Evolutionary conservation across 2,888 invertebrate species (phyloP).

Genomic region (Patella caerulea): DNA sequence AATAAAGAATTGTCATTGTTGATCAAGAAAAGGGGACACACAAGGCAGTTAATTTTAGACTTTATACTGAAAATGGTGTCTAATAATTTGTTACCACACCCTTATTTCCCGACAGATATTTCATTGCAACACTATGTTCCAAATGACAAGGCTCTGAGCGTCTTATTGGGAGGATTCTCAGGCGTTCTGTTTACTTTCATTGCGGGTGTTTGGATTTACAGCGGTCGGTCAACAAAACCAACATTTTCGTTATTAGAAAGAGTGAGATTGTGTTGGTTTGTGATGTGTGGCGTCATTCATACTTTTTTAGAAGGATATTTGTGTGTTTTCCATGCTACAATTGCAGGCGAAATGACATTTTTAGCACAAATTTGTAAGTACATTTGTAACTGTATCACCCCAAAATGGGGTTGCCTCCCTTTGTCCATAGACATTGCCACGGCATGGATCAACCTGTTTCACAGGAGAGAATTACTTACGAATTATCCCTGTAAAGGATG

Average conservation of each 20-base stretch:
- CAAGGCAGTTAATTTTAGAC: too few relatives aligned
- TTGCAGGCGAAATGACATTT: slow-evolving; percentile 58
- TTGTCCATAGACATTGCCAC: neutral
- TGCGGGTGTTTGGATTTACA: slow-evolving; percentile 45
- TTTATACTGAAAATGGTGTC: neutral
- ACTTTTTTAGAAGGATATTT: slow-evolving; percentile 67
- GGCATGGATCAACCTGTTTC: too few relatives aligned
- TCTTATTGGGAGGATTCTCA: slow-evolving; percentile 59
- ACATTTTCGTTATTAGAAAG: slow-evolving; percentile 43
- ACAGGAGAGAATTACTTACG: too few relatives aligned
- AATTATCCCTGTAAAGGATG: too few relatives aligned
- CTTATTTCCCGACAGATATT: slow-evolving; percentile 60
- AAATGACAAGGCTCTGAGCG: slow-evolving; percentile 47
- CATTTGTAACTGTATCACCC: neutral
- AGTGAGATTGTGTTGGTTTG: slow-evolving; percentile 66
- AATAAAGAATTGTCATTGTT: too few relatives aligned
- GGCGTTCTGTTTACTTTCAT: slow-evolving; percentile 44
- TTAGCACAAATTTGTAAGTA: slow-evolving; percentile 69
- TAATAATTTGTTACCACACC: slow-evolving; percentile 45
- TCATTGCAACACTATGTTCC: slow-evolving; percentile 60
- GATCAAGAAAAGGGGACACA: too few relatives aligned
- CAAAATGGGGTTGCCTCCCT: slow-evolving; percentile 11
- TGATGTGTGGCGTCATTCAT: slow-evolving; percentile 65
- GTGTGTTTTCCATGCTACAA: slow-evolving; percentile 54
- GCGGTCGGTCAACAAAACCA: slow-evolving; percentile 33